Base-by-base conservation (phyloP, 2,113 vertebrate species). In the Copsychus sechellarum region DNA sequence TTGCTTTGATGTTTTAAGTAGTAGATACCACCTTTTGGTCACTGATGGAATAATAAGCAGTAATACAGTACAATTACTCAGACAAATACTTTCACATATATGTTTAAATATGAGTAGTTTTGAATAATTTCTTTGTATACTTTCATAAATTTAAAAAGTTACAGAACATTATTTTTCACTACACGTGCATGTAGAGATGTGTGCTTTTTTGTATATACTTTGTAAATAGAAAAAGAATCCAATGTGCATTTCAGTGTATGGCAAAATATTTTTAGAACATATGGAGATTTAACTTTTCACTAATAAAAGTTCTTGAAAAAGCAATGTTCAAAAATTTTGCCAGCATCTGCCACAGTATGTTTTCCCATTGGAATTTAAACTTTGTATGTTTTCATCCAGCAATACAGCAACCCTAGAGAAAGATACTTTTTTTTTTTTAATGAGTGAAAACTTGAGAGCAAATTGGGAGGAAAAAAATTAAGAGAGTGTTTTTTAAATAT, bases 141-240 rank as follows among this genome's bases (percentile, higher is more conserved):
- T 91, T 95, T 92, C 64, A 65, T 42, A 72, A 61, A 31, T 53
- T 80, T 79, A 82, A 83, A 28, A 89, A 93, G 43, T 54, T 73
- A 50, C 58, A 92, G 78, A 93, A 58, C 5, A 7, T 34, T 73
- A 28, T 61, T 92, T 80, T 88, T 91, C 71, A 86, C 48, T 69
- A 61, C 28, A 8, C 50, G 20, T 85, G 43, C 84, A 62, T 96
- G 67, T 87, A 81, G 42, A 94, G 79, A 62, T 24, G 29, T 70
- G 74, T 84, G 74, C 48, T 88, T 82, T 81, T 88, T 36, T 93
- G 93, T 96, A 73, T 50, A 74, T 71, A 95, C 43, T 82, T 86
- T 85, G 87, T 97, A 95, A 97, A 97, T 91, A 95, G 65, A 53
- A 61, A 65, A 67, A 81, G 78, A 66, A 58, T 93, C 78, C 95